Percentiles rank a stretch among this genome's conserved stretches.
phyloP scores from a whole-genome alignment of 2,888 invertebrate species.

The Brachyptera putata region DNA sequence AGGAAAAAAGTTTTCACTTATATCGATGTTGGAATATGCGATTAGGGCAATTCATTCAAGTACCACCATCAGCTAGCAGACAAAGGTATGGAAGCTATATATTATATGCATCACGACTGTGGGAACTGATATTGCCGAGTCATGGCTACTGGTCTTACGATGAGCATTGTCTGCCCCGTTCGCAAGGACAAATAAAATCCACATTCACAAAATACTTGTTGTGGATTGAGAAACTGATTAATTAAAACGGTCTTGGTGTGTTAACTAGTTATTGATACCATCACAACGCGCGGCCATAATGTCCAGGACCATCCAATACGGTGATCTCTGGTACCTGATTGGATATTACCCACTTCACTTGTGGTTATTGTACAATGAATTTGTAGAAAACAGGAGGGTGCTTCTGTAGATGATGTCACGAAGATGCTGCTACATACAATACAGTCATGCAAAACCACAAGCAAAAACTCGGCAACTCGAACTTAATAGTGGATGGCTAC shows the following conservation, averaged over 20 bases:
- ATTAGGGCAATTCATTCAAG: background rate
- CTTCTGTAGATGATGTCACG: background rate
- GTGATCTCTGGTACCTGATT: background rate
- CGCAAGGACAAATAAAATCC: conserved; percentile 13
- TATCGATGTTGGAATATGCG: background rate
- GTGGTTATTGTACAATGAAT: conserved; percentile 15
- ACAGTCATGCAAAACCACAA: background rate
- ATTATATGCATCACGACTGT: background rate
- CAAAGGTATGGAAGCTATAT: background rate
- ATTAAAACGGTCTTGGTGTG: conserved; percentile 28
- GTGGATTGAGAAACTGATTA: conserved; percentile 18
- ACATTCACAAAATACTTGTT: conserved; percentile 16
- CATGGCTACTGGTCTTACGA: background rate
- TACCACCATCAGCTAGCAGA: background rate
- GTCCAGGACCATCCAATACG: background rate
- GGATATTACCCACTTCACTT: conserved; percentile 18
- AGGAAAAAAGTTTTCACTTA: background rate
- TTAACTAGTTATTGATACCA: conserved; percentile 21
- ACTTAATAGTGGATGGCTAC: too few species aligned
- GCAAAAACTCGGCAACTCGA: background rate
- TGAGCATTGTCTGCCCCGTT: background rate
- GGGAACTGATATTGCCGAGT: conserved; percentile 1
- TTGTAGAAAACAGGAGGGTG: background rate
- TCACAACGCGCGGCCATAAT: background rate
- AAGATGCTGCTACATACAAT: background rate